Percentiles rank a stretch among this genome's conserved stretches.
phyloP scores from a whole-genome alignment of 2,797 vertebrate species.

The Notolepis coatsorum region DNA sequence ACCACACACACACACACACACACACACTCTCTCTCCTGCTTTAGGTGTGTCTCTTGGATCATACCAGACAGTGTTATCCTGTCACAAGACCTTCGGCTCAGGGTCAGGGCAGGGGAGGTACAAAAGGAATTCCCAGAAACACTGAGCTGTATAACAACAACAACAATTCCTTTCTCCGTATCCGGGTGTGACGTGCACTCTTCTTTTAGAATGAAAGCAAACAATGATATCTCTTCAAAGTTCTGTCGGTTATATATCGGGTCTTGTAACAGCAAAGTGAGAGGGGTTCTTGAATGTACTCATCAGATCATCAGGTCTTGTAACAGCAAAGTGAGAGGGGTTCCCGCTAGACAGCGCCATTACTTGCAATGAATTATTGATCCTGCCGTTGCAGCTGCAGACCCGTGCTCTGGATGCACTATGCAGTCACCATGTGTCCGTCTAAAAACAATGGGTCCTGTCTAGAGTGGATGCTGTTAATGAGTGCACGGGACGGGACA shows the following conservation, averaged over 20 bases:
- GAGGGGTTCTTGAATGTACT: no score
- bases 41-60: background rate
- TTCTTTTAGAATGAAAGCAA: no score
- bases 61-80: constrained; percentile 1
- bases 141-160: background rate
- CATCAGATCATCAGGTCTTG: no score
- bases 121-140: constrained; percentile 32
- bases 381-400: constrained; percentile 26
- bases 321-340: no score
- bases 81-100: constrained; percentile 27
- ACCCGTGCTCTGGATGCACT: constrained; percentile 8
- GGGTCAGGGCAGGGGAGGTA: background rate
- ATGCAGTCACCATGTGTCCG: constrained; percentile 34
- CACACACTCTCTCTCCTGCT: background rate
- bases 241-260: no score
- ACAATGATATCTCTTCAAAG: no score
- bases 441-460: constrained; percentile 19
- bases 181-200: constrained; percentile 6
- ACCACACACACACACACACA: background rate
- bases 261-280: no score
- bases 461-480: constrained; percentile 22
- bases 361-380: constrained; percentile 67
- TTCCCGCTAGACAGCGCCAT: background rate
- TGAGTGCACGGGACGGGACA: constrained; percentile 4
- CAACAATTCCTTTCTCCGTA: constrained; percentile 8